Conservation (phyloP, 2,113 vertebrate genomes). For the Phyllostomus hastatus region DNA sequence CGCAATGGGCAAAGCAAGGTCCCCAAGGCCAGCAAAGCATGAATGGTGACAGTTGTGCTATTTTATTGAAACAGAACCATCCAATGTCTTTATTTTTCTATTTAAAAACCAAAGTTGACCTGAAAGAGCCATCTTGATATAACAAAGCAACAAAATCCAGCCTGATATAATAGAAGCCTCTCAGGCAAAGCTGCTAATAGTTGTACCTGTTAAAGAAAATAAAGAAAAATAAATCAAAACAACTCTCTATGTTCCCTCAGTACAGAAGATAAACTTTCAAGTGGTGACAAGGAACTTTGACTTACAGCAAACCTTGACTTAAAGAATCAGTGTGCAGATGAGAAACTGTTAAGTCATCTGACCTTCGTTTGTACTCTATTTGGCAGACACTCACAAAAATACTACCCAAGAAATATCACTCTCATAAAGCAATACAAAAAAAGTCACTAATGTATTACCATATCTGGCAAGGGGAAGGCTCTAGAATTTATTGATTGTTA, state of each 20-base stretch:
- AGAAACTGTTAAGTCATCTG: constrained; percentile 31
- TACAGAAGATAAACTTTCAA: constrained; percentile 33
- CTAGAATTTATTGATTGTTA: constrained; percentile 71
- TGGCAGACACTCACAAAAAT: constrained; percentile 21
- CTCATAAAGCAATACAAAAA: constrained; percentile 36
- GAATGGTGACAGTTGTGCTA: neutral
- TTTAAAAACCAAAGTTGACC: constrained; percentile 23
- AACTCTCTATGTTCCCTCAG: neutral
- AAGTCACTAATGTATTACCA: constrained; percentile 45
- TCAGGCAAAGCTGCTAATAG: neutral
- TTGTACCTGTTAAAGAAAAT: constrained; percentile 9
- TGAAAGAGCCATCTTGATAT: constrained; percentile 4
- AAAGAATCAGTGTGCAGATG: constrained; percentile 26
- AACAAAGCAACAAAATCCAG: neutral
- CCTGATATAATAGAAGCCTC: neutral
- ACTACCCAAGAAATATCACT: constrained; percentile 69
- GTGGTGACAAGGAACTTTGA: constrained; percentile 41
- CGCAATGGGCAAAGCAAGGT: neutral
- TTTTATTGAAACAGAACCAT: neutral
- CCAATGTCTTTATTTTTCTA: neutral
- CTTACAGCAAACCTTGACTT: constrained; percentile 25
- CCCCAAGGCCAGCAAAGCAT: neutral
- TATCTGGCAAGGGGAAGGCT: neutral
- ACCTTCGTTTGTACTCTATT: constrained; percentile 15
- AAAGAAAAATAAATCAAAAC: neutral